Evolutionary conservation across 1,140 invertebrate species (phyloP), one percentile per base, ranked within the genome.

Genomic region (Drosophila guanche): DNA sequence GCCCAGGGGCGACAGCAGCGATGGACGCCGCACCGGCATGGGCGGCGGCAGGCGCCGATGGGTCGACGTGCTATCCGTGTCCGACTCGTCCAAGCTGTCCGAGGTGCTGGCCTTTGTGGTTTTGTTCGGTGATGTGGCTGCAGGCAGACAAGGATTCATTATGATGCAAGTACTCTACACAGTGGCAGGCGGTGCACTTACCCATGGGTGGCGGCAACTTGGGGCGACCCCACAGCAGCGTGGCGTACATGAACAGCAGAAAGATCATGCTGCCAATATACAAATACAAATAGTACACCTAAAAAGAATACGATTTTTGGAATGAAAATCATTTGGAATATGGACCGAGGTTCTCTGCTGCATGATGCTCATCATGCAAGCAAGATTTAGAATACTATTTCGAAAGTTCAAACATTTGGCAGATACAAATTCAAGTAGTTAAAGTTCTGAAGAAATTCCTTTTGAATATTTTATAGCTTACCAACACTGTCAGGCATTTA

Each of bases 181-280:
- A 33, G 5, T 37, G 41, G 23, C 22, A 25, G 12, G 10, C 5
- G 12, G 1, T 2, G 16, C 23, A 58, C 70, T 85, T 62, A 91
- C 90, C 80, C 16, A 90, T 79, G 10, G 84, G 88, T 25, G 77
- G 69, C 6, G 90, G 90, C 12, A 91, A 51, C 62, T 92, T 92
- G 10, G 93, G 93, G 12, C 92, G 90, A 65, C 95, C 95, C 84
- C 94, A 93, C 1, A 95, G 92, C 66, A 97, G 91, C 42, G 96
- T 96, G 16, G 94, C 93, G 84, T 97, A 97, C 95, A 97, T 96
- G 83, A 97, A 97, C 22, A 97, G 92, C 33, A 98, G 92, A 89
- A 97, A 97, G 50, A 95, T 93, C 95, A 97, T 98, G 84, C 96
- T 97, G 62, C 96, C 96, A 76, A 97, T 95, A 92, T 98, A 98